phyloP scores from a whole-genome alignment of 2,797 vertebrate genomes.

The Uromys caudimaculatus region DNA sequence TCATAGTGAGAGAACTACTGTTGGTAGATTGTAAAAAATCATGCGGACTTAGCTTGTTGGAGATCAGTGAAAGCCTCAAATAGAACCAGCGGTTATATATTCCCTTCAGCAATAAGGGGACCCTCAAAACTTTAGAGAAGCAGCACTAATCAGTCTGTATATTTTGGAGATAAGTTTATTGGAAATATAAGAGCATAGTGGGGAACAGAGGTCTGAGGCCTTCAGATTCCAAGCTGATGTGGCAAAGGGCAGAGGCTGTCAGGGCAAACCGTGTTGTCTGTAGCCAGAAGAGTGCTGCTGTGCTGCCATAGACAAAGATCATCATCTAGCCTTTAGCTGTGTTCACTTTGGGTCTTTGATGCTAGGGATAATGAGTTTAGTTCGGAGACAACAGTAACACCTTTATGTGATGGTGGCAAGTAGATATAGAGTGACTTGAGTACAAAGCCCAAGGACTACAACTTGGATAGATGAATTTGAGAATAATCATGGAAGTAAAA shows the following conservation, averaged over 20 bases:
- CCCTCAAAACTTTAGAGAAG: background rate
- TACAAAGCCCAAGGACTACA: background rate
- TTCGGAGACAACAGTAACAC: background rate
- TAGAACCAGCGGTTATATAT: background rate
- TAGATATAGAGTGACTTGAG: background rate
- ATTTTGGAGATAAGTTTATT: background rate
- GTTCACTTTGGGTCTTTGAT: background rate
- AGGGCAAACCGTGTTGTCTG: background rate
- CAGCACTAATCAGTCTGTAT: background rate
- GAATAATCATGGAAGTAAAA: background rate
- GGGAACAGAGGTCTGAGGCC: background rate
- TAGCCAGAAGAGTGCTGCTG: background rate
- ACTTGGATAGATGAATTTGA: background rate
- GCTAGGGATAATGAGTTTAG: background rate
- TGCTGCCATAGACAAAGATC: background rate
- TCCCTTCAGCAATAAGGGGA: background rate
- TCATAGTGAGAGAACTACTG: background rate
- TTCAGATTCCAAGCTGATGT: background rate
- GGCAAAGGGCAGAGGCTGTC: background rate
- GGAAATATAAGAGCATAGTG: constrained; percentile 2
- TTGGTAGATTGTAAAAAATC: background rate
- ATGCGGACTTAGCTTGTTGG: background rate
- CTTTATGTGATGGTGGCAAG: background rate
- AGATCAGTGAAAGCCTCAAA: background rate
- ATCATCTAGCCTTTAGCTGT: background rate